Percentiles rank a stretch among this genome's conserved stretches.
Evolutionary conservation across 2,888 invertebrate genomes (phyloP).

Genomic region (Danaus chrysippus): DNA sequence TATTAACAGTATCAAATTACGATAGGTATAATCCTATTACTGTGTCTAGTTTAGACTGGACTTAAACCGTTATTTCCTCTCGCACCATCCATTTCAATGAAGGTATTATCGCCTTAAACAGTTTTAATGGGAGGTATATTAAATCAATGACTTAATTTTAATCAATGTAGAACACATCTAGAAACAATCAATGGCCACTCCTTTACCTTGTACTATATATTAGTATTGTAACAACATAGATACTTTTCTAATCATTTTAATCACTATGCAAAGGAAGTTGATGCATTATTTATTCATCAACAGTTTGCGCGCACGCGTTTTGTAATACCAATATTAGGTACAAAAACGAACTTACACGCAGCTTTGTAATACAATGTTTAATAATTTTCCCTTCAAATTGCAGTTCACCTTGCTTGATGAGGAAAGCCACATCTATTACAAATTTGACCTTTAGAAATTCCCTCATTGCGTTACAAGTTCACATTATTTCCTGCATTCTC

Average conservation of each 20-base stretch:
- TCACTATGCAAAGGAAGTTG: constrained; percentile 7
- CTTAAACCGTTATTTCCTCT: not conserved
- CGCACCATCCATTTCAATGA: constrained; percentile 2
- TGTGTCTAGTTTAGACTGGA: too few species aligned
- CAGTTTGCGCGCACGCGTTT: constrained; percentile 1
- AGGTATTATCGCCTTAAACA: not conserved
- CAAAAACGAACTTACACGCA: constrained; percentile 45
- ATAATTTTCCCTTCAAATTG: constrained; percentile 64
- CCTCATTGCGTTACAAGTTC: constrained; percentile 40
- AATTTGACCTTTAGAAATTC: constrained; percentile 49
- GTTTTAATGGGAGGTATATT: not conserved
- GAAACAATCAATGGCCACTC: not conserved
- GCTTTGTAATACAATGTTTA: constrained; percentile 45
- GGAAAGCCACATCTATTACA: constrained; percentile 71
- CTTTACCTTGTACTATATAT: constrained; percentile 8
- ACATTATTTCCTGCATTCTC: constrained; percentile 22
- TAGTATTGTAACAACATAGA: not conserved
- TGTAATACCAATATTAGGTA: constrained; percentile 11
- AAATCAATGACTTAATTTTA: constrained; percentile 2
- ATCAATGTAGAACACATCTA: constrained; percentile 3
- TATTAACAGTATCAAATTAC: too few species aligned
- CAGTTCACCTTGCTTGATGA: constrained; percentile 63
- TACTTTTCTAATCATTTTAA: not conserved
- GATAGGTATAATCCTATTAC: too few species aligned
- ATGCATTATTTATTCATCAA: constrained; percentile 5